Evolutionary conservation across 2,113 vertebrate genomes (phyloP).

Genomic region (Eptesicus fuscus): DNA sequence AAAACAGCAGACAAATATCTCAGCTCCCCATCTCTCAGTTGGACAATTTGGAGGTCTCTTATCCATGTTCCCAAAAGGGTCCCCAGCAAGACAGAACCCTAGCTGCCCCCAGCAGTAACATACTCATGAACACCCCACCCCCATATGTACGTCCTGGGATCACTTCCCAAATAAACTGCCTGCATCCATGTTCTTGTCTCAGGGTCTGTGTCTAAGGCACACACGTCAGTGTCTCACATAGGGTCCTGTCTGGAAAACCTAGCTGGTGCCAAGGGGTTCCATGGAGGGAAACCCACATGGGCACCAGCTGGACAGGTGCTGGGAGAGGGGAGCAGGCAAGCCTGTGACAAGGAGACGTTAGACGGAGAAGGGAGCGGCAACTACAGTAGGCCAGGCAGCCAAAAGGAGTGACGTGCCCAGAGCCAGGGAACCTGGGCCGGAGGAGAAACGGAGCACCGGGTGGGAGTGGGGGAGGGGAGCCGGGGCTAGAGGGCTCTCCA

Average conservation of each 20-base stretch:
- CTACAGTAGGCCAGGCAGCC: neutral
- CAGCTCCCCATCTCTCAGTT: neutral
- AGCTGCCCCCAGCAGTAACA: no score
- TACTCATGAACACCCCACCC: fast-evolving
- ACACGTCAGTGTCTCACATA: neutral
- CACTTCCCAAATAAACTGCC: neutral
- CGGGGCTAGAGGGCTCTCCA: neutral
- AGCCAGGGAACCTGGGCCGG: fast-evolving
- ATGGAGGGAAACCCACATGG: fast-evolving
- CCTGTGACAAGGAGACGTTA: neutral
- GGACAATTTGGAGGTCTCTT: neutral
- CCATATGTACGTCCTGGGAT: neutral
- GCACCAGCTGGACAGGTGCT: neutral
- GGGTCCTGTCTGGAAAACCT: neutral
- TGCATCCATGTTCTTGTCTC: neutral
- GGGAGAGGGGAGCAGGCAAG: neutral
- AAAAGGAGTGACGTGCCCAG: neutral
- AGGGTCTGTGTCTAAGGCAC: neutral
- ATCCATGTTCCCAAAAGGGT: neutral
- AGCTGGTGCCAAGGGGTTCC: neutral
- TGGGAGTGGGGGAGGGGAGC: fast-evolving
- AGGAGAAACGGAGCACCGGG: fast-evolving
- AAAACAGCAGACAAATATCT: neutral
- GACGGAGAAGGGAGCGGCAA: neutral
- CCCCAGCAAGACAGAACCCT: neutral